Evolutionary conservation across 2,113 vertebrate species (phyloP), one percentile per base, ranked within the genome.

Genomic region (Laticauda colubrina): DNA sequence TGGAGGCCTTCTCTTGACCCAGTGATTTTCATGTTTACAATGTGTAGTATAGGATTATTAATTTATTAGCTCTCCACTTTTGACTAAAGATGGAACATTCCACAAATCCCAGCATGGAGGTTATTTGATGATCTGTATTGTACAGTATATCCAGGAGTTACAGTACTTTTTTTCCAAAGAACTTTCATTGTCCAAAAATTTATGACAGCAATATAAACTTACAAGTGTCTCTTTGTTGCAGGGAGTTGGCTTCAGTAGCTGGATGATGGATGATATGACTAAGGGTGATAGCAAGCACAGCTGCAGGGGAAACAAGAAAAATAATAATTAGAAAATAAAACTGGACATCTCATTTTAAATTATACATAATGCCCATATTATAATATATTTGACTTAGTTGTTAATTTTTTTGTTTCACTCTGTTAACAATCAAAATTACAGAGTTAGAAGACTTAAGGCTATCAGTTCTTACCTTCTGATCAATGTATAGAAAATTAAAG

Each of bases 181-280:
- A 97, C 96, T 96, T 96, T 81, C 97, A 96, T 96, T 98, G 98
- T 96, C 96, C 96, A 96, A 96, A 98, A 98, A 99, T 99, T 99
- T 98, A 99, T 98, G 97, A 96, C 96, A 94, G 96, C 97, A 98
- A 98, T 98, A 98, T 98, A 98, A 98, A 98, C 97, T 97, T 95
- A 96, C 95, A 97, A 97, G 97, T 97, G 97, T 98, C 96, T 96
- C 95, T 95, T 97, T 97, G 96, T 96, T 95, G 93, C 94, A 94
- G 95, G 96, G 97, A 97, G 95, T 96, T 95, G 97, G 94, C 95
- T 97, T 96, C 98, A 97, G 98, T 98, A 98, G 98, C 97, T 87
- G 8, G 93, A 97, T 98, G 98, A 99, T 97, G 97, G 98, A 99
- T 98, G 98, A 98, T 97, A 98, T 99, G 98, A 98, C 97, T 98